Conservation (phyloP, 2,888 invertebrate species). For the Eupelmus urozonus region DNA sequence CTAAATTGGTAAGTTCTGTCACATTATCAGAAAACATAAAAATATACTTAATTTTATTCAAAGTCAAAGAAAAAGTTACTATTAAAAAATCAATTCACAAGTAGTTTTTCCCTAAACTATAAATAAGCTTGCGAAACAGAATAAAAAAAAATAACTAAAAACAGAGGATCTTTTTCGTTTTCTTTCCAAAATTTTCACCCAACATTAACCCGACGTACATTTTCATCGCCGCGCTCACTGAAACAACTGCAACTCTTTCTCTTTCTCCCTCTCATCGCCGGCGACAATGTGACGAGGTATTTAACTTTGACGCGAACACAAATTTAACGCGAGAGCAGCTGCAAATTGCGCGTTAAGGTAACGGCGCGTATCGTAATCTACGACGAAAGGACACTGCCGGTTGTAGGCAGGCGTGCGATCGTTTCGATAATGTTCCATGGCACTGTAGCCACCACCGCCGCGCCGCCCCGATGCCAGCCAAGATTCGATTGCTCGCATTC, state of each 20-base stretch:
- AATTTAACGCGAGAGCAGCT: conserved; percentile 57
- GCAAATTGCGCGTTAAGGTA: conserved; percentile 57
- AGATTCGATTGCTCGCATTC: conserved; percentile 4
- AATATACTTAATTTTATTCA: not conserved
- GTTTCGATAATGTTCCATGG: conserved; percentile 52
- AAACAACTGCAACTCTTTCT: not conserved
- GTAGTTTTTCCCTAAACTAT: not conserved
- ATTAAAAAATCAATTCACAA: not conserved
- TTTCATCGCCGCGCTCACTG: not conserved
- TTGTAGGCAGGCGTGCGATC: conserved; percentile 28
- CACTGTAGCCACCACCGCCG: not conserved
- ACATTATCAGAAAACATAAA: not conserved
- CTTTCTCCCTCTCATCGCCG: not conserved
- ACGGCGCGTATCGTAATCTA: conserved; percentile 57
- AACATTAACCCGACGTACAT: not conserved
- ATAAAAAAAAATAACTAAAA: not conserved
- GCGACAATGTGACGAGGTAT: conserved; percentile 49
- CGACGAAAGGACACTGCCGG: conserved; percentile 49
- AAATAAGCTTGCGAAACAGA: too few relatives aligned
- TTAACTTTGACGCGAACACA: conserved; percentile 56
- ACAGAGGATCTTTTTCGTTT: not conserved
- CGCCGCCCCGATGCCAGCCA: not conserved
- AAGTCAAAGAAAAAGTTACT: not conserved
- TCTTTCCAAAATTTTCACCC: not conserved
- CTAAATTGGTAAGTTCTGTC: not conserved